phyloP scores from a whole-genome alignment of 2,888 invertebrate genomes.

The Mactromeris polynyma region DNA sequence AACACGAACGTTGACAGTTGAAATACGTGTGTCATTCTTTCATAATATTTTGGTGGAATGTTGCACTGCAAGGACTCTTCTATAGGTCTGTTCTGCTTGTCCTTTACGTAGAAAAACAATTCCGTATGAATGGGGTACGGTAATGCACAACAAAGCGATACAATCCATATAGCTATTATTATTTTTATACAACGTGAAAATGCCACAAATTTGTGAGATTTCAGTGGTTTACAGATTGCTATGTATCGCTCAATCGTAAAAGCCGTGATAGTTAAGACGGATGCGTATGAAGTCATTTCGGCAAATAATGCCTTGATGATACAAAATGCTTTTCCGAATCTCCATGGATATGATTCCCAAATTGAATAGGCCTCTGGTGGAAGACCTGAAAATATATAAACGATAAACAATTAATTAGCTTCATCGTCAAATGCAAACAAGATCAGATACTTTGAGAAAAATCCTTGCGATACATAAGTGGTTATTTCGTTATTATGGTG shows the following conservation, averaged over 20 bases:
- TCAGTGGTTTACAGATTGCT: slow-evolving; percentile 96
- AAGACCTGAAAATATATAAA: slow-evolving; percentile 84
- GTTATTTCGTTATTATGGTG: background rate
- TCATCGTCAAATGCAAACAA: background rate
- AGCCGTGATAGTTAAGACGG: slow-evolving; percentile 96
- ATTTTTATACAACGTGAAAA: slow-evolving; percentile 93
- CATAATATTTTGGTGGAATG: slow-evolving; percentile 77
- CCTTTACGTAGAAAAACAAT: slow-evolving; percentile 77
- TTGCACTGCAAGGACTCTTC: slow-evolving; percentile 81
- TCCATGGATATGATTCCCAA: slow-evolving; percentile 88
- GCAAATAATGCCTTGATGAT: slow-evolving; percentile 87
- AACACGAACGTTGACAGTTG: slow-evolving; percentile 94
- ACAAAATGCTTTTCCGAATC: slow-evolving; percentile 87
- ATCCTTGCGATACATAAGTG: background rate
- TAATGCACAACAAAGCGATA: slow-evolving; percentile 91
- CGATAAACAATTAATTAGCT: background rate
- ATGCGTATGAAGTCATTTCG: slow-evolving; percentile 93
- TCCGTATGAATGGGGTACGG: slow-evolving; percentile 85
- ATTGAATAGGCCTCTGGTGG: slow-evolving; percentile 88
- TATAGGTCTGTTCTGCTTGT: slow-evolving; percentile 69
- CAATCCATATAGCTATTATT: slow-evolving; percentile 94
- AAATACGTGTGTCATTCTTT: slow-evolving; percentile 88
- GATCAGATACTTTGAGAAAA: background rate
- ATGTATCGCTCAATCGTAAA: slow-evolving; percentile 95
- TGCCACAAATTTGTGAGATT: slow-evolving; percentile 94